Evolutionary conservation across 2,888 invertebrate genomes (phyloP), one percentile per base, ranked within the genome.

Genomic region (Frankliniella fusca): DNA sequence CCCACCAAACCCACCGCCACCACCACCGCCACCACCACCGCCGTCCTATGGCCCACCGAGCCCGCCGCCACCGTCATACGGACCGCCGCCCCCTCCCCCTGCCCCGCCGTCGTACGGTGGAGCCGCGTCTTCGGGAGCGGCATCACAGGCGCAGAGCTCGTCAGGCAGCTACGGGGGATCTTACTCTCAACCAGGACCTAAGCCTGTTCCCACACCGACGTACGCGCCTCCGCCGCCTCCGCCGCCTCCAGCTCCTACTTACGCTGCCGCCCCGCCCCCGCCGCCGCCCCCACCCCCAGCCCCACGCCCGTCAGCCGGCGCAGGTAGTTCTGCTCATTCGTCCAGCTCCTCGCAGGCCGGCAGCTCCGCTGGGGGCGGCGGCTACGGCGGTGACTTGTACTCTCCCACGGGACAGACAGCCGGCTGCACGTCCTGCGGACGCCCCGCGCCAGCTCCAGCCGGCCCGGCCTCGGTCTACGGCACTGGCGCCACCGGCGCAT

Each of bases 161-260:
- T 76, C 70, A 27, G 70, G 70, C 70, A 76, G 70, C 70, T 76
- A 76, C 70, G 70, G 70, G 27, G 70, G 70, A 0, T 76, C 70
- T 8, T 76, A 76, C 70, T 23, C 70, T 8, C 61, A 38, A 38
- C 54, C 54, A 20, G 54, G 5, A 5, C 54, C 54, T 11, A 11
- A 54, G 15, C 54, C 54, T 54, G 54, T 15, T 5, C 38, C 38
- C 3, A 5, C 54, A 15, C 54, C 54, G 54, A 54, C 54, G 12
- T 54, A 54, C 12, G 54, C 54, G 18, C 54, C 54, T 0, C 15
- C 54, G 15, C 54, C 54, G 5, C 54, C 54, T 3, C 38, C 38
- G 38, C 38, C 38, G 54, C 54, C 54, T 12, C 54, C 54, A 1
- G 38, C 38, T 38, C 38, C 38, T 38, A 54, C 54, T 0, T 54